These are phyloP conservation scores for Xyliphius kryptos DNA, from an alignment of 2,113 vertebrate genomes.

Conservation along the genomic window DNA sequence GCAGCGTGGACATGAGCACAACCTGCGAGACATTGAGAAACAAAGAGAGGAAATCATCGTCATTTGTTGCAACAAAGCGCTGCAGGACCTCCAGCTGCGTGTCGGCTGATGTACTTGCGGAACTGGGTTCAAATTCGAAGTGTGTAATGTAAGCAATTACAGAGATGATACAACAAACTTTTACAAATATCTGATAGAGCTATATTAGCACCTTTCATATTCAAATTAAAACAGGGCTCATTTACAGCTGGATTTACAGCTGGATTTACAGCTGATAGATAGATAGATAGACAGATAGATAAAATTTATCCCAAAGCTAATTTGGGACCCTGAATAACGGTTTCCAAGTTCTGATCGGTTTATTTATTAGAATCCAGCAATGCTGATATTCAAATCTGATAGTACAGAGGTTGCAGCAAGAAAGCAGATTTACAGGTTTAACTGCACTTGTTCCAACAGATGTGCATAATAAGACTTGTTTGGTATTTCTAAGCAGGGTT, in stretches of 20 bases:
- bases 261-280: no score
- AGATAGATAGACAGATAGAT: no score
- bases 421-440: no score
- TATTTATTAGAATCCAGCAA: no score
- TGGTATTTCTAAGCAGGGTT: no score
- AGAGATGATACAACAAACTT: neutral
- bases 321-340: neutral
- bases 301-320: no score
- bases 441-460: no score
- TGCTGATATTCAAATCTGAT: no score
- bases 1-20: slow-evolving; percentile 57
- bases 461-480: no score
- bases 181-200: neutral
- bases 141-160: slow-evolving; percentile 22
- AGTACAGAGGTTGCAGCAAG: no score
- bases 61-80: slow-evolving; percentile 3
- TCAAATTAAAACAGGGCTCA: neutral
- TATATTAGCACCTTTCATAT: neutral
- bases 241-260: neutral
- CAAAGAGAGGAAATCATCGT: slow-evolving; percentile 5
- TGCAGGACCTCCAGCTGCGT: slow-evolving; percentile 7
- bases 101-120: neutral
- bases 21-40: slow-evolving; percentile 56
- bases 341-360: no score
- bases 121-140: slow-evolving; percentile 8